phyloP scores from a whole-genome alignment of 2,888 invertebrate genomes.

The Caenorhabditis panamensis region DNA sequence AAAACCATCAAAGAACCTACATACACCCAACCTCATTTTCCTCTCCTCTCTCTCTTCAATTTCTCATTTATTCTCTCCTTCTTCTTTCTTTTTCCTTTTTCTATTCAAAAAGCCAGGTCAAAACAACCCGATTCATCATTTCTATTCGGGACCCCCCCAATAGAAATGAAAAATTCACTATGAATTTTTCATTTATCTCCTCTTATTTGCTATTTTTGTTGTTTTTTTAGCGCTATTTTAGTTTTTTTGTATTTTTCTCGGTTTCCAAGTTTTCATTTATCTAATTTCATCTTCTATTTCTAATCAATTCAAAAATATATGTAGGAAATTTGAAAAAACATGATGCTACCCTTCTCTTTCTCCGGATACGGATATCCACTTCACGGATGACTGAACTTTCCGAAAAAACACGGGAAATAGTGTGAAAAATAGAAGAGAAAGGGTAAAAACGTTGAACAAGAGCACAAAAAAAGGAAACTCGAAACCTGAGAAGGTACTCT shows the following conservation, averaged over 20 bases:
- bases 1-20: too few relatives aligned
- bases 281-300: too few relatives aligned
- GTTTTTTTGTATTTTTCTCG: too few relatives aligned
- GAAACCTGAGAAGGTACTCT: not conserved
- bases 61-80: not conserved
- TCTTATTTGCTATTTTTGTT: not conserved
- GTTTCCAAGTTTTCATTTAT: too few relatives aligned
- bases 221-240: not conserved
- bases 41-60: not conserved
- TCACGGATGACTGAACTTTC: too few relatives aligned
- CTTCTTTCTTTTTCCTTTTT: not conserved
- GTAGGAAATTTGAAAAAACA: too few relatives aligned
- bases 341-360: too few relatives aligned
- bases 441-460: too few relatives aligned
- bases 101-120: not conserved
- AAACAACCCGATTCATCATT: constrained; percentile 41
- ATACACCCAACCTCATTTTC: not conserved
- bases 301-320: too few relatives aligned
- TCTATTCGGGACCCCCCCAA: constrained; percentile 1
- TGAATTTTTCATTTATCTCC: constrained; percentile 27
- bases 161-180: constrained; percentile 1
- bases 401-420: not conserved
- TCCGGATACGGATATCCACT: too few relatives aligned
- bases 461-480: too few relatives aligned
- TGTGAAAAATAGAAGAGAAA: constrained; percentile 1